Evolutionary conservation across 92 coral and sea anemone species (phyloP), one percentile per base, ranked within the genome.

Genomic region (Muricea muricata): DNA sequence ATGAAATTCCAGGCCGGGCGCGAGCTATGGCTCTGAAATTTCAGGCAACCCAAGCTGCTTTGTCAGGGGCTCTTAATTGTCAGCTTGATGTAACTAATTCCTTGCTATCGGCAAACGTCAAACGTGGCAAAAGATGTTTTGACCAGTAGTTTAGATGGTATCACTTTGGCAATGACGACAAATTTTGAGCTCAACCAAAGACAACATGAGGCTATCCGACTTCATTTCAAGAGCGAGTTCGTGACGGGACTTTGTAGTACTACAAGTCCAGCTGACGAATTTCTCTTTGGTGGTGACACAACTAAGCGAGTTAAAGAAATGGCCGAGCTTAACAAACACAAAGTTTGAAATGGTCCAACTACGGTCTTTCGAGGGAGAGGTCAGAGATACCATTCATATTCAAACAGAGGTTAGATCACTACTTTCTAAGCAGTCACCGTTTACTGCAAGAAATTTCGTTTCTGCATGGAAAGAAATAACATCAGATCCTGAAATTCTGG

Each of bases 211-310:
- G 88, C 88, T 24, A 83, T 82, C 13, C 83, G 60, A 67, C 91
- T 88, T 48, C 85, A 88, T 33, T 88, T 88, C 29, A 56, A 73
- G 33, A 46, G 37, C 1, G 89, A 85, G 65, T 85, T 89, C 75
- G 90, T 88, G n/a, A 90, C 80, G 52, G 90, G 87, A 11, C 72
- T 90, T 63, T 86, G 90, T 72, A 86, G 73, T 26, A 75, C 82
- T 4, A 74, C 76, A 11, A 65, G 67, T 28, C 90, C 90, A 30
- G 93, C 90, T n/a, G 87, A 90, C 58, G 70, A 34, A 71, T 87
- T 55, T 67, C 61, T 85, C 3, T 85, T 89, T 61, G 89, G 89
- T 37, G 86, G 87, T 13, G 93, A 81, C 71, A 90, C 76, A 35
- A 63, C 87, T 18, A 90, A 90, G 57, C 79, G 90, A 26, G 75